These are phyloP conservation scores for Gandaritis pyraliata DNA, from an alignment of 2,888 invertebrate species.

Conservation along the genomic window DNA sequence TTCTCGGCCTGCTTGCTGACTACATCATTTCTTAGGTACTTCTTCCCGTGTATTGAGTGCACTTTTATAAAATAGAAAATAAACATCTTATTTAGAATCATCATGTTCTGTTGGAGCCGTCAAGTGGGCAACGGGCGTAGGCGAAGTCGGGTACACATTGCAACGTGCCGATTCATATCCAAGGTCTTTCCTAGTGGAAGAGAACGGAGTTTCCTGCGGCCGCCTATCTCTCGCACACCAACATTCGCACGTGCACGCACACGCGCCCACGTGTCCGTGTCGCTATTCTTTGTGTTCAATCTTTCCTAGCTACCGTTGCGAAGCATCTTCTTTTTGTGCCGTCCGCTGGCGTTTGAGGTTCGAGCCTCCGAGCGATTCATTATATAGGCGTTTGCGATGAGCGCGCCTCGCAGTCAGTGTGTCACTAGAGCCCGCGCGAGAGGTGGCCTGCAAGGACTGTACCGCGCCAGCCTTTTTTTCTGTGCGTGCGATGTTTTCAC, in stretches of 20 bases:
- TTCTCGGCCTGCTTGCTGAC: constrained; percentile 46
- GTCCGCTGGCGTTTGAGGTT: constrained; percentile 77
- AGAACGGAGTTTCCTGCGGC: constrained; percentile 85
- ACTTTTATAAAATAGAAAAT: constrained; percentile 36
- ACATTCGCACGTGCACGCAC: constrained; percentile 77
- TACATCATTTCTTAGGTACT: constrained; percentile 42
- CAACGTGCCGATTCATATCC: constrained; percentile 83
- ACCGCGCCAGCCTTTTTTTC: constrained; percentile 81
- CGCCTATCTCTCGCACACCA: constrained; percentile 81
- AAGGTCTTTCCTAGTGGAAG: constrained; percentile 86
- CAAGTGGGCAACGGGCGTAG: constrained; percentile 81
- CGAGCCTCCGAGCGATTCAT: constrained; percentile 75
- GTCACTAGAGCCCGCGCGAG: constrained; percentile 82
- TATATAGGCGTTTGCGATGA: constrained; percentile 82
- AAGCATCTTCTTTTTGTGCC: constrained; percentile 81
- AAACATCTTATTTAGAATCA: constrained; percentile 51
- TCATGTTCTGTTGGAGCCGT: constrained; percentile 68
- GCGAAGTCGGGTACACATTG: constrained; percentile 83
- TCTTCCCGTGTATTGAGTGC: constrained; percentile 43
- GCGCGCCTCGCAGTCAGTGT: constrained; percentile 81
- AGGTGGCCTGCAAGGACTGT: constrained; percentile 83
- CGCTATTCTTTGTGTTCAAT: constrained; percentile 79
- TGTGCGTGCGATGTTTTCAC: constrained; percentile 84
- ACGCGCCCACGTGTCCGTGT: constrained; percentile 79
- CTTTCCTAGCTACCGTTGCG: constrained; percentile 80